phyloP scores from a whole-genome alignment of 2,797 vertebrate genomes.

The Paedocypris micromegethes region DNA sequence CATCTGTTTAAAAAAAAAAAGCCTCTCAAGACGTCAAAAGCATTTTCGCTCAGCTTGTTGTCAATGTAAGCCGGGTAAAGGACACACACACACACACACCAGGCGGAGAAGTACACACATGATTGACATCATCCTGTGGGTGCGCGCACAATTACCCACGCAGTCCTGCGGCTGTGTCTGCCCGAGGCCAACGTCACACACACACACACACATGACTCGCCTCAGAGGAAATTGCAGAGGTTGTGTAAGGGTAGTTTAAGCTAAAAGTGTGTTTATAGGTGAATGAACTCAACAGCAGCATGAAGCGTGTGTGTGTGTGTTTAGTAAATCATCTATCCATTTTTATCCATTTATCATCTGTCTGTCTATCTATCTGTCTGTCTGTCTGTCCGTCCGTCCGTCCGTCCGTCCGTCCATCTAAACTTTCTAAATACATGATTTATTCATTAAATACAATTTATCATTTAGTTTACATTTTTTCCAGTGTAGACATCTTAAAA shows the following conservation, averaged over 20 bases:
- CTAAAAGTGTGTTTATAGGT: background rate
- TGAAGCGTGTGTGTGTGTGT: no score
- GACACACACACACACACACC: conserved; percentile 5
- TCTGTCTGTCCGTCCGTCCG: no score
- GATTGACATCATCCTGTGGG: conserved; percentile 47
- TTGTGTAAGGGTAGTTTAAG: conserved; percentile 10
- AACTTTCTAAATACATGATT: no score
- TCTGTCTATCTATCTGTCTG: no score
- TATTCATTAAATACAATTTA: no score
- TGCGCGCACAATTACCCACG: conserved; percentile 41
- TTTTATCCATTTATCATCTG: no score
- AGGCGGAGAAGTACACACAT: conserved; percentile 29
- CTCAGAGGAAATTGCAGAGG: conserved; percentile 34
- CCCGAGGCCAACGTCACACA: conserved; percentile 19
- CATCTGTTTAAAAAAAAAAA: background rate
- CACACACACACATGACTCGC: background rate
- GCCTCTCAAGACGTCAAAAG: background rate
- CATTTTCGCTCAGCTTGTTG: conserved; percentile 6
- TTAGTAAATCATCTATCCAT: no score
- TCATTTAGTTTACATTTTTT: no score
- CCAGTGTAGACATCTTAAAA: no score
- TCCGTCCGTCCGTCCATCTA: no score
- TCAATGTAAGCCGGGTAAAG: conserved; percentile 12
- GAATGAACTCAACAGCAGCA: background rate
- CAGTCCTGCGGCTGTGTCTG: conserved; percentile 34